Conservation (phyloP, 1,140 invertebrate species). For the Meloidogyne exigua region DNA sequence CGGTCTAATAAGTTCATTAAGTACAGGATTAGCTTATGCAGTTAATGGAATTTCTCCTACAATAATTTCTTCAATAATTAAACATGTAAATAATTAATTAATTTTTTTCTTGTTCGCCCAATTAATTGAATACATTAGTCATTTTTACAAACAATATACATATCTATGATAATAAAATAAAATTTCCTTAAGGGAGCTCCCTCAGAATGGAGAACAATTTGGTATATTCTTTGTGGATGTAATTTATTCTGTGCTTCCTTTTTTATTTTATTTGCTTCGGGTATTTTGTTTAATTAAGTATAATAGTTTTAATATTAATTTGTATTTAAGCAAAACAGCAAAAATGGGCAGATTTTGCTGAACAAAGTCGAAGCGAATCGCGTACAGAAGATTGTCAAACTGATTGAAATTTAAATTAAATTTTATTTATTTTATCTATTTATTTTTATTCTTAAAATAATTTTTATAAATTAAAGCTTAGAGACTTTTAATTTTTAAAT, state of each 20-base stretch:
- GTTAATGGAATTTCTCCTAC: constrained; percentile 20
- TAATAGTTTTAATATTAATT: too few species aligned
- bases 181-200: background rate
- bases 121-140: too few species aligned
- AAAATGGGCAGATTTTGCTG: background rate
- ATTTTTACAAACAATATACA: too few species aligned
- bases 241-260: background rate
- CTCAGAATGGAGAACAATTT: background rate
- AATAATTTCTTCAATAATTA: constrained; percentile 5
- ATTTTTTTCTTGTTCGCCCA: too few species aligned
- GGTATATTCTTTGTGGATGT: background rate
- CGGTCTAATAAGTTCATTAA: constrained; percentile 13
- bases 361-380: background rate
- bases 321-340: background rate
- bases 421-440: background rate
- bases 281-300: too few species aligned
- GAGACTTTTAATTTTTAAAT: too few species aligned
- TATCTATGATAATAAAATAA: background rate
- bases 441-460: too few species aligned
- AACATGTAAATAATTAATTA: constrained; percentile 12
- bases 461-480: too few species aligned
- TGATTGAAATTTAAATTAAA: background rate
- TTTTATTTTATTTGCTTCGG: background rate
- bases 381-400: background rate
- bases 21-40: constrained; percentile 10